These are phyloP conservation scores for Amphimallon solstitiale DNA, from an alignment of 2,888 invertebrate genomes.

Conservation along the genomic window DNA sequence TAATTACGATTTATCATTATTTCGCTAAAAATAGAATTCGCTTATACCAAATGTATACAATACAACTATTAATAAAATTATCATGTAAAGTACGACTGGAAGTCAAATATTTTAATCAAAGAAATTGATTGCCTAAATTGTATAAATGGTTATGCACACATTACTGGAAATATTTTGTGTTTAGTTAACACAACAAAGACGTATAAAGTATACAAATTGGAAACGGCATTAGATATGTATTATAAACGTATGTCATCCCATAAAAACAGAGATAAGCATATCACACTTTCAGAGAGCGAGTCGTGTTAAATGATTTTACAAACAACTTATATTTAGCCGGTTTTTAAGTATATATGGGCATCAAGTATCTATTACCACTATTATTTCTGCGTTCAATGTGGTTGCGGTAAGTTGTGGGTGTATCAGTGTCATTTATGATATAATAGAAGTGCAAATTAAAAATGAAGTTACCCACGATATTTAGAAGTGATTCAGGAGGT, in stretches of 20 bases:
- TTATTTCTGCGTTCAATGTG: constrained; percentile 16
- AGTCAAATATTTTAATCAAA: not conserved
- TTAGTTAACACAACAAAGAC: constrained; percentile 1
- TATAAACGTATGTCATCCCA: not conserved
- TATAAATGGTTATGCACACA: not conserved
- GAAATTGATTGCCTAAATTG: not conserved
- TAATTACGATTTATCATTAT: not conserved
- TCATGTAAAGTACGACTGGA: not conserved
- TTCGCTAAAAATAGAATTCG: constrained; percentile 2
- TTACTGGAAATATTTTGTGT: not conserved
- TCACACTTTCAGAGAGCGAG: constrained; percentile 4
- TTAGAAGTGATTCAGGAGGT: constrained; percentile 37
- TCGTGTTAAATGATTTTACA: constrained; percentile 17
- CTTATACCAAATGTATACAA: constrained; percentile 14
- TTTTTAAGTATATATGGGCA: constrained; percentile 19
- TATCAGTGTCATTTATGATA: not conserved
- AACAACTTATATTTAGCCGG: constrained; percentile 20
- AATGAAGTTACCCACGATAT: constrained; percentile 38
- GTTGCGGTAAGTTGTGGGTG: constrained; percentile 27
- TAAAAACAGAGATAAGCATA: constrained; percentile 22
- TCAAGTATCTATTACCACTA: not conserved
- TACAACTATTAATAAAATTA: constrained; percentile 4
- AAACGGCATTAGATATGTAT: not conserved
- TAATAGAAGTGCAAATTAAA: constrained; percentile 11
- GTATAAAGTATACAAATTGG: not conserved